These are phyloP conservation scores for Heteromyza rotundicornis DNA, from an alignment of 2,888 invertebrate species.

Conservation along the genomic window DNA sequence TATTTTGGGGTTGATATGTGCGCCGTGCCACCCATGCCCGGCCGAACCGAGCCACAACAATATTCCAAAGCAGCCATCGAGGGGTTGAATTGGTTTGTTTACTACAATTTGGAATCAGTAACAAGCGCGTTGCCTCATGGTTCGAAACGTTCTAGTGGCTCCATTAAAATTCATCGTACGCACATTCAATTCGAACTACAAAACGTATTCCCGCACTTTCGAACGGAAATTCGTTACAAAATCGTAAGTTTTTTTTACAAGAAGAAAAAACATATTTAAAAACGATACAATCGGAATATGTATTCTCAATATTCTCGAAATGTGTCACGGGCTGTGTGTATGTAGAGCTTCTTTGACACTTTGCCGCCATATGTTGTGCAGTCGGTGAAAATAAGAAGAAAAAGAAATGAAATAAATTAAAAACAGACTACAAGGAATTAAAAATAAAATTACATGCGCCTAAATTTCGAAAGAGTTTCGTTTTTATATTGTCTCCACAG, in stretches of 20 bases:
- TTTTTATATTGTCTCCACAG: no score
- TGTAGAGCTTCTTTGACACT: not conserved
- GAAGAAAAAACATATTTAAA: slow-evolving; percentile 3
- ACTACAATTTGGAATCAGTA: slow-evolving; percentile 49
- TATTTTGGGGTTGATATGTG: slow-evolving; percentile 21
- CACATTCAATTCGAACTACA: not conserved
- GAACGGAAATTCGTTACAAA: not conserved
- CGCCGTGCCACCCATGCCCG: slow-evolving; percentile 10
- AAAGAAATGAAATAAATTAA: not conserved
- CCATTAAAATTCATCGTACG: no score
- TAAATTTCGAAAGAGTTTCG: no score
- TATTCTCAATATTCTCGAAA: slow-evolving; percentile 12
- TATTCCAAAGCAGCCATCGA: slow-evolving; percentile 35
- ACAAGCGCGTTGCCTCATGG: slow-evolving; percentile 47
- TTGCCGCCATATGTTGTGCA: no score
- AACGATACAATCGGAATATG: not conserved
- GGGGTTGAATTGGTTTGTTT: slow-evolving; percentile 57
- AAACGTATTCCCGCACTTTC: not conserved
- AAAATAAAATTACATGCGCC: no score
- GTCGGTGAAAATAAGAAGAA: not conserved
- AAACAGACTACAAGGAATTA: not conserved
- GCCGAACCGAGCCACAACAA: no score
- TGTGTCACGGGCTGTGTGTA: not conserved
- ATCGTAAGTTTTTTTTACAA: slow-evolving; percentile 9
- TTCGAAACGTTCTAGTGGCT: slow-evolving; percentile 30